Base-by-base conservation (phyloP, 2,113 vertebrate species). In the Arothron firmamentum region DNA sequence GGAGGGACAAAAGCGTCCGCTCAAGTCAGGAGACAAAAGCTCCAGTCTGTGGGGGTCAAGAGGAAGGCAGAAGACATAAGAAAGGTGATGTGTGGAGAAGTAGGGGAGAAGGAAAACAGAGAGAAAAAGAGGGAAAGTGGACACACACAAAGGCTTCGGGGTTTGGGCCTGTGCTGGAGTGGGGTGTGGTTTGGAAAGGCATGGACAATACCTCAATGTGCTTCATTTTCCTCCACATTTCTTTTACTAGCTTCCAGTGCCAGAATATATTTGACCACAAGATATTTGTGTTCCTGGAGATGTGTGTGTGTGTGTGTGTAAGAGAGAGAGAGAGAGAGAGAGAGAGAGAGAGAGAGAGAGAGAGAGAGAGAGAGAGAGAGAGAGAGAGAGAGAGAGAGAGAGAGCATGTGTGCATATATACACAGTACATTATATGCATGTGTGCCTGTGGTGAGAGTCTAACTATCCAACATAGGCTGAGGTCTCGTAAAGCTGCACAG, bases 141-240 rank as follows among this genome's bases (percentile, higher is more conserved):
- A 73, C 74, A 66, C 70, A 72, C 75, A 79, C 78, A 82, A 83
- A 85, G 78, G 72, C 69, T 76, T 70, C 73, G 70, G 80, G 74
- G 66, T 83, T 84, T 85, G 80, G 85, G 78, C 69, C 83, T 62
- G 60, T 80, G 82, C 80, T 75, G 70, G 25, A 70, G 56, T 21
- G 71, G 83, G 85, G 87, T 86, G 88, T 85, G 86, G 86, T 87
- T 87, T 86, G 84, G 83, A 84, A 70, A 77, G 61, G 72, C 79
- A 75, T 53, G 28, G 62, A 79, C 80, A 75, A 54, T 57, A 79
- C 75, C 78, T 87, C 73, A 58, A 75, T 74, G 78, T 72, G 78
- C 68, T 80, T 72, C 52, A 77, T 65, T 74, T 70, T 87, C 52
- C 68, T 59, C 56, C 55, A 72, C 61, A 71, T 82, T 75, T 66